Conservation (phyloP, 2,888 invertebrate species). For the Galerucella calmariensis region DNA sequence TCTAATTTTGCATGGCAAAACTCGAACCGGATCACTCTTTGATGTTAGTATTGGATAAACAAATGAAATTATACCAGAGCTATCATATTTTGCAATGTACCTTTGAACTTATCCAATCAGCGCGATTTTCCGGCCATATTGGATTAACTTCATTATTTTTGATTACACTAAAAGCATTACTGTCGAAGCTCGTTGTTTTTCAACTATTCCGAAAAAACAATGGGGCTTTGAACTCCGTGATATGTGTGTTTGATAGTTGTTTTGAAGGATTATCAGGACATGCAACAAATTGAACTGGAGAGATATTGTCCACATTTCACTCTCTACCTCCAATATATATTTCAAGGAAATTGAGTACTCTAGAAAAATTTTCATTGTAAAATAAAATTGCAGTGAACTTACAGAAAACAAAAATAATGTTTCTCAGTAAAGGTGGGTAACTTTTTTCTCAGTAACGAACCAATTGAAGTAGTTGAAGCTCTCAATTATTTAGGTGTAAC, state of each 20-base stretch:
- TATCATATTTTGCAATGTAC: conserved; percentile 34
- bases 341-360: no score
- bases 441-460: no score
- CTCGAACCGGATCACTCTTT: conserved; percentile 36
- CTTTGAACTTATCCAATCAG: conserved; percentile 32
- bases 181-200: conserved; percentile 2
- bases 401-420: no score
- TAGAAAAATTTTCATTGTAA: no score
- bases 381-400: no score
- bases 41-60: conserved; percentile 40
- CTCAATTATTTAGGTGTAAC: no score
- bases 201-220: conserved; percentile 5
- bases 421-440: no score
- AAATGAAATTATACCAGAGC: conserved; percentile 36
- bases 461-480: no score
- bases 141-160: conserved; percentile 38
- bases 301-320: neutral
- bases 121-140: conserved; percentile 24
- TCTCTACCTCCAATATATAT: no score
- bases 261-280: neutral
- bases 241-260: neutral
- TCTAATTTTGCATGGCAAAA: conserved; percentile 26
- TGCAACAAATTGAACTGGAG: neutral
- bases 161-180: conserved; percentile 31
- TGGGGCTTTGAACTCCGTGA: conserved; percentile 1